A percentile compares a stretch with the other conserved stretches of the same genome.
Conservation (phyloP, 37 sponge, comb jelly and placozoan species). For the Oopsacas minuta region DNA sequence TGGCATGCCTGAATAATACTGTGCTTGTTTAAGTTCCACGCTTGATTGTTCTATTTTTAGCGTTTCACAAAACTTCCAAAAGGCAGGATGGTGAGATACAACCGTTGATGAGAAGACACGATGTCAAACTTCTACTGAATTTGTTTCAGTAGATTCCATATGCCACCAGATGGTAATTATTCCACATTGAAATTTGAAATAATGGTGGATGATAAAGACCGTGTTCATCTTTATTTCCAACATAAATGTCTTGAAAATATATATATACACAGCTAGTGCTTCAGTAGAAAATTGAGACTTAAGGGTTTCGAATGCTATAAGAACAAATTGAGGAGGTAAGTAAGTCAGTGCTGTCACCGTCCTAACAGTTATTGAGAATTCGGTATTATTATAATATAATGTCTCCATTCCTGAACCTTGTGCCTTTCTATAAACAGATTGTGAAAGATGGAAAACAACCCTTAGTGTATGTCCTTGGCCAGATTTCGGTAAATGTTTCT, state of each 20-base stretch:
- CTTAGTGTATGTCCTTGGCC: neutral
- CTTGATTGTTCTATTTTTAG: no score
- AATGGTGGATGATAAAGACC: neutral
- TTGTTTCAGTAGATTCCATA: neutral
- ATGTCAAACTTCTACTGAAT: conserved; percentile 4
- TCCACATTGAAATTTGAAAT: neutral
- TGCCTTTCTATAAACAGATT: neutral
- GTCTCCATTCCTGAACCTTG: neutral
- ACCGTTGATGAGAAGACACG: neutral
- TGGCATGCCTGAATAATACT: no score
- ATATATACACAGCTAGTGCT: neutral
- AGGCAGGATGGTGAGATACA: neutral
- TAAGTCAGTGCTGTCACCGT: neutral
- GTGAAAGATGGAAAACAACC: conserved; percentile 4
- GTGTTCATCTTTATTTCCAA: neutral
- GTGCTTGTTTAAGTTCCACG: no score
- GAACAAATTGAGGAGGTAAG: neutral
- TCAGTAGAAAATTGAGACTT: neutral
- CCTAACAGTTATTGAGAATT: neutral
- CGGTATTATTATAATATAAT: neutral
- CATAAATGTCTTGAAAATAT: neutral
- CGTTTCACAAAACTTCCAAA: conserved; percentile 14
- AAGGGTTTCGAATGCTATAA: neutral
- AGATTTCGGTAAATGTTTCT: neutral
- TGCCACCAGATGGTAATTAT: neutral